Base-by-base conservation (phyloP, 64 coral and sea anemone species). In the Dendronephthya gigantea region DNA sequence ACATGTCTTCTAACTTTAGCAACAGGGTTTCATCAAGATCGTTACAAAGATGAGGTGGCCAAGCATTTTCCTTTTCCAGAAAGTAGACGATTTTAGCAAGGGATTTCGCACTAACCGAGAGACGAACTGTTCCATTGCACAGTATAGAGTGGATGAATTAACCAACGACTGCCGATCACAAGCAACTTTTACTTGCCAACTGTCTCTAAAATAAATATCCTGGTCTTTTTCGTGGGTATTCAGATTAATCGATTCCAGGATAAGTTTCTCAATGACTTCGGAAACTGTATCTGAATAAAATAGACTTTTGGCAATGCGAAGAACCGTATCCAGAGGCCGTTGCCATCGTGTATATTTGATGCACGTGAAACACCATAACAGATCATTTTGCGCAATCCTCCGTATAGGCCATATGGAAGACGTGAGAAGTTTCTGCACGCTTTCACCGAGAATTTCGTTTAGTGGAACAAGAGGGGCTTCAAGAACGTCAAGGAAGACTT, bases 401-500 rank as follows among this genome's bases (percentile, higher is more conserved):
- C 62, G 84, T 85, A 94, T 88, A 7, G 89, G 87, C 84, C 90
- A 72, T 2, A 70, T 81, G 13, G 88, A 50, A 27, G 86, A 86
- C 34, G 89, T 84, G 9, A 94, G 51, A 31, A 94, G 45, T 34
- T 88, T 86, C 40, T 40, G 52, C 30, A 94, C 29, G 45, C 49
- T 84, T 32, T 59, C 38, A 22, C 85, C 74, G 28, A 90, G 90
- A 85, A 88, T 74, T 13, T 89, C 75, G 19, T 86, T 94, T n/a
- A 94, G 49, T 12, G 85, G 25, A 35, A 94, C 45, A 52, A 43
- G 27, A 1, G 92, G 86, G 31, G 82, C 38, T 58, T 94, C 89
- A 33, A 94, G 87, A 45, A 90, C 89, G 84, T 94, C 92, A 68
- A 94, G 88, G 72, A 90, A 88, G 0, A 86, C 89, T 83, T 94